These are phyloP conservation scores for Eupithecia subumbrata DNA, from an alignment of 2,888 invertebrate species.

Conservation along the genomic window DNA sequence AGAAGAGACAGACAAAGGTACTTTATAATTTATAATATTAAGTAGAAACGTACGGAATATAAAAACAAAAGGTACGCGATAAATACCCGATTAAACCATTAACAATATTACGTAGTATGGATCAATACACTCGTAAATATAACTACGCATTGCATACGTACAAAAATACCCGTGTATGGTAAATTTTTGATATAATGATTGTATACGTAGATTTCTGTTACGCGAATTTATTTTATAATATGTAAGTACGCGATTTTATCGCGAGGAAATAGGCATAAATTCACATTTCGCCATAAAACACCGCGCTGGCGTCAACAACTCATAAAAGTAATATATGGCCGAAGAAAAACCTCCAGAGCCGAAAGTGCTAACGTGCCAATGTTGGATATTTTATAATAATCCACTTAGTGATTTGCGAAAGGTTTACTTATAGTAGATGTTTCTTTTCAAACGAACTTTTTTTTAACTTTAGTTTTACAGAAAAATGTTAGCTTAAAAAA, in stretches of 20 bases:
- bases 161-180: not conserved
- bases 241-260: slow-evolving; percentile 31
- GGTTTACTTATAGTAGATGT: not conserved
- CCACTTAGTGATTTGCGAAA: slow-evolving; percentile 13
- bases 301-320: slow-evolving; percentile 30
- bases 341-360: slow-evolving; percentile 22
- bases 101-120: too few relatives aligned
- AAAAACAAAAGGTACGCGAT: too few relatives aligned
- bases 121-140: not conserved
- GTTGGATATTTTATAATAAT: slow-evolving; percentile 31
- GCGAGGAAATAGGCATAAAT: slow-evolving; percentile 37
- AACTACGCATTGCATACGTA: not conserved
- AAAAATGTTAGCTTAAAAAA: not conserved
- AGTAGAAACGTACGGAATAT: too few relatives aligned
- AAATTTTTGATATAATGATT: not conserved
- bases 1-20: too few relatives aligned
- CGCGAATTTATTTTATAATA: slow-evolving; percentile 28
- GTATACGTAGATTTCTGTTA: slow-evolving; percentile 18
- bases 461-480: not conserved
- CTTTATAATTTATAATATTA: too few relatives aligned
- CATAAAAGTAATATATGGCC: slow-evolving; percentile 36
- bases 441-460: too few relatives aligned
- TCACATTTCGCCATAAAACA: slow-evolving; percentile 37
- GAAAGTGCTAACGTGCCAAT: slow-evolving; percentile 22
- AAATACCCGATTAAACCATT: too few relatives aligned